Percentiles rank a stretch among this genome's conserved stretches.
phyloP scores from a whole-genome alignment of 1,140 invertebrate species.

The Papilio polyxenes region DNA sequence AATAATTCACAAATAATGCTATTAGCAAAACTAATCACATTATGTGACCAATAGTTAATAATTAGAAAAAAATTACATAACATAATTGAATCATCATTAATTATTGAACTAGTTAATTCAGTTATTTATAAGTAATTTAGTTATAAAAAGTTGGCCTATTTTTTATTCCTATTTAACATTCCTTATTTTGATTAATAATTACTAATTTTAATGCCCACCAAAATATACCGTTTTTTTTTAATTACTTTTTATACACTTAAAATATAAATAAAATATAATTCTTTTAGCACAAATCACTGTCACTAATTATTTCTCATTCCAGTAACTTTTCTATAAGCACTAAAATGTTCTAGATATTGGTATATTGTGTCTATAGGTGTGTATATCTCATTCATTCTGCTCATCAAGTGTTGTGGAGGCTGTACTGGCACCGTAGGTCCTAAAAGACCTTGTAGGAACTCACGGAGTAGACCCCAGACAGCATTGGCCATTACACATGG shows the following conservation, averaged over 20 bases:
- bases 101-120: no score
- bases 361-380: conserved; percentile 95
- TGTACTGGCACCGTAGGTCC: conserved; percentile 85
- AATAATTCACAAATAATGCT: neutral
- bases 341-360: conserved; percentile 97
- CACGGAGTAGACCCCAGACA: conserved; percentile 95
- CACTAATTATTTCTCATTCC: conserved; percentile 60
- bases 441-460: conserved; percentile 95
- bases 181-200: no score
- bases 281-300: neutral
- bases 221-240: no score
- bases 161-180: no score
- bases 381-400: conserved; percentile 92
- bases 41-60: no score
- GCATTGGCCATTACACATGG: conserved; percentile 92
- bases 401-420: conserved; percentile 84
- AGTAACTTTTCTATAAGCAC: conserved; percentile 88
- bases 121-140: no score
- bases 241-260: no score
- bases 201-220: no score
- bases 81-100: neutral
- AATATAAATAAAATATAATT: no score
- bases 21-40: neutral
- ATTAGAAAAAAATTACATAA: no score
- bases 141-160: no score